A percentile compares a stretch with the other conserved stretches of the same genome.
Conservation (phyloP, 2,797 vertebrate genomes). For the Moxostoma hubbsi region DNA sequence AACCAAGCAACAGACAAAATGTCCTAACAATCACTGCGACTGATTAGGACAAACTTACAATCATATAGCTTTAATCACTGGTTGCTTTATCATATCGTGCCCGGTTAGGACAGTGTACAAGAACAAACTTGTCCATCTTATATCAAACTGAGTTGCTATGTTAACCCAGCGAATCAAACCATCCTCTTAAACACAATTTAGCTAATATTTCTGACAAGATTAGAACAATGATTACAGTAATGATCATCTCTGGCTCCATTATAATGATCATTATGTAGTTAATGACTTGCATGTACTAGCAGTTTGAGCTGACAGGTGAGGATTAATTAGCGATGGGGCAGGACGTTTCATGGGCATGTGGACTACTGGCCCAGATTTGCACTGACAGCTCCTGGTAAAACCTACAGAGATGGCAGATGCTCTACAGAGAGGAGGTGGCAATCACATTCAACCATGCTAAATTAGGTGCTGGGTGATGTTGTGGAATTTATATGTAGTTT, state of each 20-base stretch:
- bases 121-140: no score
- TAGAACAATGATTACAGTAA: slow-evolving; percentile 25
- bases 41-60: no score
- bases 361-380: slow-evolving; percentile 27
- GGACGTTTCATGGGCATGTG: slow-evolving; percentile 29
- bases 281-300: slow-evolving; percentile 31
- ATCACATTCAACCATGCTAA: slow-evolving; percentile 7
- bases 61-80: no score
- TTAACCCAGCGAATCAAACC: background rate
- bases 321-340: slow-evolving; percentile 34
- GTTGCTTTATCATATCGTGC: no score
- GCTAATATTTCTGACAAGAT: slow-evolving; percentile 10
- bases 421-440: slow-evolving; percentile 18
- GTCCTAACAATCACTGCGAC: no score
- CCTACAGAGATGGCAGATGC: slow-evolving; percentile 30
- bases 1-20: no score
- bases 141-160: background rate
- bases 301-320: slow-evolving; percentile 46
- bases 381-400: slow-evolving; percentile 33
- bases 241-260: slow-evolving; percentile 32
- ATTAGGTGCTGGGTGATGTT: background rate
- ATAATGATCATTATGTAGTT: slow-evolving; percentile 45
- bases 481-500: no score
- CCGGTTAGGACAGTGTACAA: no score
- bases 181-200: background rate